Evolutionary conservation across 2,797 vertebrate species (phyloP).

Genomic region (Stomatorhinus walkeri): DNA sequence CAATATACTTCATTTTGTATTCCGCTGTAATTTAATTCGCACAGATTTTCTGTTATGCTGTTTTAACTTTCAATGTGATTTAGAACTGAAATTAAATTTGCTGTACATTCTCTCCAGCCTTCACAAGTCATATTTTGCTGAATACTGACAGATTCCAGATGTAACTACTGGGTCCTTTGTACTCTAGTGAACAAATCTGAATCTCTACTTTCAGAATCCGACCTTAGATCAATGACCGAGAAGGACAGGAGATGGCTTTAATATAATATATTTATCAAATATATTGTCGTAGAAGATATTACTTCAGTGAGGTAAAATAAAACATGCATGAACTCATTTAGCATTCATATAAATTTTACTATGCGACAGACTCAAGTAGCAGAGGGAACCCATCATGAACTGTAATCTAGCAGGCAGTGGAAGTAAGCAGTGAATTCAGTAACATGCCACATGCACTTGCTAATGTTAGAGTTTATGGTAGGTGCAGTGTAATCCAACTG

Average conservation of each 20-base stretch:
- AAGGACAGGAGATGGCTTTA: no score
- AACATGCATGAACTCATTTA: background rate
- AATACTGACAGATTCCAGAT: background rate
- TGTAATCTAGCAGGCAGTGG: background rate
- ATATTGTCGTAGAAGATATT: background rate
- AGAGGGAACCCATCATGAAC: background rate
- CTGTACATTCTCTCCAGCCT: background rate
- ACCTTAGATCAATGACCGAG: background rate
- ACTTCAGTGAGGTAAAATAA: background rate
- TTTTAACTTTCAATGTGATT: background rate
- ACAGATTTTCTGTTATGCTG: conserved; percentile 1
- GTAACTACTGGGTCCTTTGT: background rate
- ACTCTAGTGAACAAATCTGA: background rate
- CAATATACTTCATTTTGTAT: background rate
- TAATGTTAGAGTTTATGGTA: background rate
- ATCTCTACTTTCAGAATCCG: background rate
- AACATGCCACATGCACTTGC: background rate
- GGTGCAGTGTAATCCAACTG: background rate
- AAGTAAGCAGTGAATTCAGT: background rate
- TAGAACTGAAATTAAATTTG: background rate
- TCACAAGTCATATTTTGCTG: background rate
- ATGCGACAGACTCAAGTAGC: background rate
- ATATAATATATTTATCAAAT: background rate
- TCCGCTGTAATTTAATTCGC: background rate
- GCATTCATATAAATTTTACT: background rate